These are phyloP conservation scores for Battus philenor DNA, from an alignment of 1,140 invertebrate genomes.

Conservation along the genomic window DNA sequence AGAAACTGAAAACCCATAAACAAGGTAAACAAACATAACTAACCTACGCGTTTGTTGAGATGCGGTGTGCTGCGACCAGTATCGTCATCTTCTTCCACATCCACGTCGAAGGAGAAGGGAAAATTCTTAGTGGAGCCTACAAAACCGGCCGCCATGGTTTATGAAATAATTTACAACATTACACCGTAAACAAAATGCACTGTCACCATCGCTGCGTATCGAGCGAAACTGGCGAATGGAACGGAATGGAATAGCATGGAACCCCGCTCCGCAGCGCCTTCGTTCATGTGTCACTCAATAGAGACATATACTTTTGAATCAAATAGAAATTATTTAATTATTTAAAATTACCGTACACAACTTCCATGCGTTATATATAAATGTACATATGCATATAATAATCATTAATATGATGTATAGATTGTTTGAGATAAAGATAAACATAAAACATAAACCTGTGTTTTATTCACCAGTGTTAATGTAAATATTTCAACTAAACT, in stretches of 20 bases:
- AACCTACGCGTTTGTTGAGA: slow-evolving; percentile 55
- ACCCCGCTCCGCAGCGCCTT: background rate
- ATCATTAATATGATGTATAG: too few species aligned
- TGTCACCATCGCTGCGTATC: slow-evolving; percentile 1
- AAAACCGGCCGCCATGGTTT: slow-evolving; percentile 61
- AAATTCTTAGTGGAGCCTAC: slow-evolving; percentile 71
- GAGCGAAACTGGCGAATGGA: slow-evolving; percentile 8
- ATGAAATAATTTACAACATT: slow-evolving; percentile 3
- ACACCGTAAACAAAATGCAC: background rate
- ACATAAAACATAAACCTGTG: too few species aligned
- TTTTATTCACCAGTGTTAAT: too few species aligned
- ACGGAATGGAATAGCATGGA: background rate
- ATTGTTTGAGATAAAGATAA: too few species aligned
- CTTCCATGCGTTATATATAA: too few species aligned
- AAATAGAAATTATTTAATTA: too few species aligned
- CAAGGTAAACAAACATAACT: slow-evolving; percentile 13
- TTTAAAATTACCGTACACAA: too few species aligned
- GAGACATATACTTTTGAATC: too few species aligned
- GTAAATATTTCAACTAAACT: too few species aligned
- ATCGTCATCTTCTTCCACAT: slow-evolving; percentile 64
- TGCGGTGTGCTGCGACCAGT: slow-evolving; percentile 43
- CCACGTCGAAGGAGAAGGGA: slow-evolving; percentile 70
- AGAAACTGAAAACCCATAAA: slow-evolving; percentile 11
- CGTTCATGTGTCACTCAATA: slow-evolving; percentile 2
- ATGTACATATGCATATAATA: too few species aligned